Conservation (phyloP, 2,113 vertebrate genomes). For the Condylura cristata region DNA sequence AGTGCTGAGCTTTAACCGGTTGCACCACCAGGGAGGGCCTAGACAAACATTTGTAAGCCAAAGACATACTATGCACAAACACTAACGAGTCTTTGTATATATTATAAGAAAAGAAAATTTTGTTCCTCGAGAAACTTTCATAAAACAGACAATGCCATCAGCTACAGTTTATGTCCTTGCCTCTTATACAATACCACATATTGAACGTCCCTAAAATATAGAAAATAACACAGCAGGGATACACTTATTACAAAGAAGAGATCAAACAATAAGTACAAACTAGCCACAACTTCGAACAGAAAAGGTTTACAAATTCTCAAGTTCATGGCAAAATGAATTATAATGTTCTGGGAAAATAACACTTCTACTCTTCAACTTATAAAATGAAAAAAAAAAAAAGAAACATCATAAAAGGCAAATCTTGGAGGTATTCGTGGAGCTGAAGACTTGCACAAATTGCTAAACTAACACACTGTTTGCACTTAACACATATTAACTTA, state of each 20-base stretch:
- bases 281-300: not conserved
- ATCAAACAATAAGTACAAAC: not conserved
- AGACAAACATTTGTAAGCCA: slow-evolving; percentile 9
- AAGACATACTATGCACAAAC: not conserved
- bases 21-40: too few relatives aligned
- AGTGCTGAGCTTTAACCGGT: too few relatives aligned
- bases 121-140: not conserved
- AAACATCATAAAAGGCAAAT: slow-evolving; percentile 16
- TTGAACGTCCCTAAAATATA: not conserved
- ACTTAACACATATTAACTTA: slow-evolving; percentile 33
- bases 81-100: not conserved
- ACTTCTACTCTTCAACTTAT: not conserved
- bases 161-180: not conserved
- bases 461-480: not conserved
- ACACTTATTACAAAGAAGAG: not conserved
- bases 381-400: not conserved
- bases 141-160: not conserved
- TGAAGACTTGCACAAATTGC: not conserved
- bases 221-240: not conserved
- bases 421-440: not conserved
- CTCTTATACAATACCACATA: not conserved
- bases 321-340: not conserved
- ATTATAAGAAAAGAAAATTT: slow-evolving; percentile 25
- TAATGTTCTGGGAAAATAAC: not conserved
- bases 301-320: not conserved